Evolutionary conservation across 64 coral and sea anemone species (phyloP).

Genomic region (Montipora capricornis): DNA sequence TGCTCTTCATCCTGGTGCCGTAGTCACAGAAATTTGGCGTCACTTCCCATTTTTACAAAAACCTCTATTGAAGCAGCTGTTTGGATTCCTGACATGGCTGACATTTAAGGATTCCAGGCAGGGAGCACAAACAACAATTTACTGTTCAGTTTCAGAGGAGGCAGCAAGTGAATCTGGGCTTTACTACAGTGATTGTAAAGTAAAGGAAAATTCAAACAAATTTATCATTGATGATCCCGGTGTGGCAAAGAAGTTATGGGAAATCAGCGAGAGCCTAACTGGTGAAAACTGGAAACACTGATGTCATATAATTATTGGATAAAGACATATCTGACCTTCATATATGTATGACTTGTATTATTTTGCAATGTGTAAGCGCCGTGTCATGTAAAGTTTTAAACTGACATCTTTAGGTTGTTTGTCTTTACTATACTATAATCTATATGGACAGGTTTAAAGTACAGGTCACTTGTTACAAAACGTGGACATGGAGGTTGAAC

Average conservation of each 20-base stretch:
- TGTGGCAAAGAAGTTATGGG: conserved; percentile 42
- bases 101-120: conserved; percentile 34
- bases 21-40: conserved; percentile 36
- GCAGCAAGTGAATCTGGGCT: conserved; percentile 8
- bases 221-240: conserved; percentile 31
- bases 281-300: conserved; percentile 38
- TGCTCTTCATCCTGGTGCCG: conserved; percentile 60
- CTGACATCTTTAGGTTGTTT: too few relatives aligned
- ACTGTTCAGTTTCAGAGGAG: conserved; percentile 58
- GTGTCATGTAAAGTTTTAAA: too few relatives aligned
- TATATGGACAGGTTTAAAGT: too few relatives aligned
- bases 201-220: not conserved
- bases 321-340: too few relatives aligned
- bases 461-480: too few relatives aligned
- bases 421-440: too few relatives aligned
- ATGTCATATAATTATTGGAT: not conserved
- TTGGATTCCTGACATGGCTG: not conserved
- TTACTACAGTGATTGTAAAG: conserved; percentile 55
- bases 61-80: not conserved
- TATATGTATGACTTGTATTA: too few relatives aligned
- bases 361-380: too few relatives aligned
- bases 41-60: not conserved
- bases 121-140: conserved; percentile 64
- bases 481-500: too few relatives aligned
- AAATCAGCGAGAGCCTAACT: conserved; percentile 42